These are phyloP conservation scores for Campopleginae sp. DNA, from an alignment of 2,888 invertebrate species.

Conservation along the genomic window DNA sequence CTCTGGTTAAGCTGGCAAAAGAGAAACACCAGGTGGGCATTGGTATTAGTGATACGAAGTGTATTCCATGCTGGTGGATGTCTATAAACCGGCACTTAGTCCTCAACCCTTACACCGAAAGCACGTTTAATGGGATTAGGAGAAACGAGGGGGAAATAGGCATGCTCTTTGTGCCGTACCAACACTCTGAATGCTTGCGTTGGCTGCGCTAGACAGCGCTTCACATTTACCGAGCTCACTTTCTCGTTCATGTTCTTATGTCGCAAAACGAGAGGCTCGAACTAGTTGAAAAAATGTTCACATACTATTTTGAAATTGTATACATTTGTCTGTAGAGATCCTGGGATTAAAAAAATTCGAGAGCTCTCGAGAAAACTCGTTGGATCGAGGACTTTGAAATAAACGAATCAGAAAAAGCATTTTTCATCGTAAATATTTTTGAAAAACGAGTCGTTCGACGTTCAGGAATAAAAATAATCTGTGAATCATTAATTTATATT, in stretches of 20 bases:
- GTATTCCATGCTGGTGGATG: slow-evolving; percentile 50
- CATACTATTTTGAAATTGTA: background rate
- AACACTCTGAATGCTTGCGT: slow-evolving; percentile 24
- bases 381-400: background rate
- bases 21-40: slow-evolving; percentile 20
- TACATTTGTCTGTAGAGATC: background rate
- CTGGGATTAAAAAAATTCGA: background rate
- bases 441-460: background rate
- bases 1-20: slow-evolving; percentile 8
- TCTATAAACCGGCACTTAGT: slow-evolving; percentile 63
- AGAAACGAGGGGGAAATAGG: slow-evolving; percentile 29
- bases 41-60: slow-evolving; percentile 19
- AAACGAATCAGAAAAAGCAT: background rate
- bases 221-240: slow-evolving; percentile 29
- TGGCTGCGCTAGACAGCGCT: slow-evolving; percentile 55
- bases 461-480: background rate
- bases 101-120: slow-evolving; percentile 57
- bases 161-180: slow-evolving; percentile 34
- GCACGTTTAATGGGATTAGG: slow-evolving; percentile 64
- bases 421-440: background rate
- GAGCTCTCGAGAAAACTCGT: background rate
- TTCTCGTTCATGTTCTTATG: slow-evolving; percentile 46
- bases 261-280: slow-evolving; percentile 31
- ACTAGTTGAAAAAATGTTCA: slow-evolving; percentile 34
- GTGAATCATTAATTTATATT: background rate